Evolutionary conservation across 2,113 vertebrate species (phyloP), one percentile per base, ranked within the genome.

Genomic region (Herpailurus yagouaroundi): DNA sequence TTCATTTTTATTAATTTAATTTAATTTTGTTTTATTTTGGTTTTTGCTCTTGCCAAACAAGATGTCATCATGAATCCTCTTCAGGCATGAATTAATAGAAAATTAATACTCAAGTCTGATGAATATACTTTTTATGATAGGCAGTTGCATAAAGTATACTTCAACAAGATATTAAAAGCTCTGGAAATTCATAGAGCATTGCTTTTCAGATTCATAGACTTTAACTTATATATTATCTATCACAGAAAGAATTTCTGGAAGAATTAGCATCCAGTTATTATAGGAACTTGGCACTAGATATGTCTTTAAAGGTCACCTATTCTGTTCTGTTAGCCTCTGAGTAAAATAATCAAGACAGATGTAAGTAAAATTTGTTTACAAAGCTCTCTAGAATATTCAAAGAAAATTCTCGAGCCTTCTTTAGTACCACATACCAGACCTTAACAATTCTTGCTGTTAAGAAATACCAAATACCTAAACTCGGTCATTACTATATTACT

Each of bases 401-500:
- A 87, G 23, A n/a, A 33, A 94, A 48, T 89, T 83, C 15, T 80
- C 9, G 4, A 84, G 7, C 5, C n/a, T 71, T 93, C 52, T 86
- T 63, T 33, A 41, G 21, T n/a, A 64, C 14, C 15, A 84, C 69
- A 36, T 89, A 94, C 11, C 11, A 83, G 33, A 77, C 90, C 18
- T 94, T 85, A 91, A 82, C n/a, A 93, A 68, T 96, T 38, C 41
- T 93, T 89, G 14, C n/a, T 48, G 4, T 93, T 81, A 91, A 63
- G 71, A 76, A 80, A 33, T 91, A 63, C 1, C 16, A 45, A 60
- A 71, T 77, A 23, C 18, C 57, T 87, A 33, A 85, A 89, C 8
- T 25, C 48, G 85, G 57, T 88, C 12, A 91, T 71, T 50, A 12
- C 7, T 88, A 16, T 74, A 21, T 57, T 69, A 45, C 50, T n/a